Percentiles rank a stretch among this genome's conserved stretches.
phyloP scores from a whole-genome alignment of 2,113 vertebrate species.

The Rhipidura dahli region DNA sequence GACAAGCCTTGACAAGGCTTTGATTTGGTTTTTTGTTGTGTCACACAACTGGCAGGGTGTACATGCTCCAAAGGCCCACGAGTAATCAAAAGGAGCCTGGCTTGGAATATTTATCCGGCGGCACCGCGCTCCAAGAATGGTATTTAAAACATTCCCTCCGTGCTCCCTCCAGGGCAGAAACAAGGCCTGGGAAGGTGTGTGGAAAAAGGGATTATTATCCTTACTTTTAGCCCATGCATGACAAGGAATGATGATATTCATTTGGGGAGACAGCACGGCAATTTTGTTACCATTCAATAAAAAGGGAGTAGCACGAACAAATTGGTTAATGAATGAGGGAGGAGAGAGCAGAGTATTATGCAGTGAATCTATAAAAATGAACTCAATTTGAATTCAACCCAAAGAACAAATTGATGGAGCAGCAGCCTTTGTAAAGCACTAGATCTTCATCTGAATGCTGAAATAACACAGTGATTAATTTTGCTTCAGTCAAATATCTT shows the following conservation, averaged over 20 bases:
- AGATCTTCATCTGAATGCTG: slow-evolving; percentile 58
- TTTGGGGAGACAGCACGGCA: neutral
- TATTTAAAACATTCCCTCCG: neutral
- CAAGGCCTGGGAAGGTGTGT: neutral
- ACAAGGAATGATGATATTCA: slow-evolving; percentile 48
- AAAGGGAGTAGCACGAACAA: slow-evolving; percentile 46
- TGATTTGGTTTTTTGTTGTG: neutral
- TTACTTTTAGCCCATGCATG: neutral
- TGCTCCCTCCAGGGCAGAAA: neutral
- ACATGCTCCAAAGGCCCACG: neutral
- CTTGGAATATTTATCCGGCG: neutral
- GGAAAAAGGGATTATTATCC: neutral
- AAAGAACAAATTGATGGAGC: slow-evolving; percentile 56
- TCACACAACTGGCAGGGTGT: neutral
- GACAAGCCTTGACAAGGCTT: slow-evolving; percentile 8
- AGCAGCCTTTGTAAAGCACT: slow-evolving; percentile 47
- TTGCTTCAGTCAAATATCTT: slow-evolving; percentile 8
- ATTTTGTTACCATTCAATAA: slow-evolving; percentile 21
- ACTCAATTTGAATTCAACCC: slow-evolving; percentile 56
- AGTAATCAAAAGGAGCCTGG: neutral
- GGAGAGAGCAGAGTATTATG: slow-evolving; percentile 32
- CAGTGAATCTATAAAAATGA: slow-evolving; percentile 57
- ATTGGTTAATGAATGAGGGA: slow-evolving; percentile 64
- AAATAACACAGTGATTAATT: slow-evolving; percentile 52
- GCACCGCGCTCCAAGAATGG: neutral